Conservation (phyloP, 2,113 vertebrate genomes). For the Atrichornis clamosus region DNA sequence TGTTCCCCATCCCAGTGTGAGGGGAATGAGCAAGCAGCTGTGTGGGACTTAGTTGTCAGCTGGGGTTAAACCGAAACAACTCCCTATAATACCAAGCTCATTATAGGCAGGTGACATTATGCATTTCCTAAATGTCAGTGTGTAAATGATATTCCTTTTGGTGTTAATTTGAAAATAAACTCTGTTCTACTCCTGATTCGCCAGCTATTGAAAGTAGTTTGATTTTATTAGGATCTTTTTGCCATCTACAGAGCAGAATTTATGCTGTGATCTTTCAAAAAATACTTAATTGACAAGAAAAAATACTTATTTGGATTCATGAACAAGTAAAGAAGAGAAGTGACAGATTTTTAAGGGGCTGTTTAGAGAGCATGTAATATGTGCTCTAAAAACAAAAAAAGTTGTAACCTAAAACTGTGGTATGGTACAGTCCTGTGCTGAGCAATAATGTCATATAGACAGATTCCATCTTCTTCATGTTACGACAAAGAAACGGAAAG, state of each 20-base stretch:
- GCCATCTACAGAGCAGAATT: not conserved
- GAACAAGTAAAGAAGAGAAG: not conserved
- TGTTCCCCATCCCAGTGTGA: not conserved
- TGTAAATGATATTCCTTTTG: not conserved
- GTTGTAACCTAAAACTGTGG: not conserved
- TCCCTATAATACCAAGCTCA: not conserved
- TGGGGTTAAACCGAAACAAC: not conserved
- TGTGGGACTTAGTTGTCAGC: not conserved
- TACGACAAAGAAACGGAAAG: not conserved
- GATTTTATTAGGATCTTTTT: not conserved
- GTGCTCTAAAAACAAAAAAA: not conserved
- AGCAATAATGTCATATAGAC: not conserved
- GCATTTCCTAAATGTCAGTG: not conserved
- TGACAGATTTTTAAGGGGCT: not conserved
- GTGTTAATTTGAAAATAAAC: not conserved
- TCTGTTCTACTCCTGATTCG: not conserved
- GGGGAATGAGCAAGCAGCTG: fast-evolving
- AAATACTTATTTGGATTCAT: not conserved
- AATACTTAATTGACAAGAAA: not conserved
- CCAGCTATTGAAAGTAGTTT: not conserved
- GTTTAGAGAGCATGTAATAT: not conserved
- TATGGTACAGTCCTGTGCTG: not conserved
- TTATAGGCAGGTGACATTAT: not conserved
- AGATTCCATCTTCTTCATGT: not conserved
- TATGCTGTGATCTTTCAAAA: not conserved